A percentile compares a stretch with the other conserved stretches of the same genome.
phyloP scores from a whole-genome alignment of 1,140 invertebrate genomes.

The Bombus sibiricus region DNA sequence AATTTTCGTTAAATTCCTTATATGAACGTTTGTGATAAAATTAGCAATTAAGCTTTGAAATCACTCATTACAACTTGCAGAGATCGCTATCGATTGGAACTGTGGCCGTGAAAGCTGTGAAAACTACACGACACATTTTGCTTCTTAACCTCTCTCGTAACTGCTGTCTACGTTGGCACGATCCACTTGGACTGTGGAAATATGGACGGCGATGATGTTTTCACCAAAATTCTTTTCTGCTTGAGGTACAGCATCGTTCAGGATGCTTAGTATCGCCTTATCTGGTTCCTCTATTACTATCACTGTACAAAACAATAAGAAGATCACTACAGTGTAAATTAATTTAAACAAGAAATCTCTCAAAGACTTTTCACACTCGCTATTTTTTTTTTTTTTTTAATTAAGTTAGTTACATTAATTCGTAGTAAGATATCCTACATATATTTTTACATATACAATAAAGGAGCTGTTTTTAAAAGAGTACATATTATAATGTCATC shows the following conservation, averaged over 20 bases:
- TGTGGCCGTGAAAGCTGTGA: too few relatives aligned
- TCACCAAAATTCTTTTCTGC: conserved; percentile 69
- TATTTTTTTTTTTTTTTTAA: too few relatives aligned
- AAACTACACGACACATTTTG: neutral
- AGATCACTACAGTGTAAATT: neutral
- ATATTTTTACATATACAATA: neutral
- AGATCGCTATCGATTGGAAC: neutral
- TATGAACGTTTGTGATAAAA: too few relatives aligned
- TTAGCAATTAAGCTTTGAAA: neutral
- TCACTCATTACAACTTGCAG: neutral
- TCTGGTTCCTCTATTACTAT: conserved; percentile 76
- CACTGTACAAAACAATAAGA: conserved; percentile 63
- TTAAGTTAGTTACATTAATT: neutral
- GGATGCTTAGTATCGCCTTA: conserved; percentile 57
- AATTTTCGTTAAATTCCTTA: neutral
- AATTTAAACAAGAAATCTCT: neutral
- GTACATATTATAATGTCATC: neutral
- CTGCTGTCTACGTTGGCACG: conserved; percentile 72
- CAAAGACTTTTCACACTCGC: neutral
- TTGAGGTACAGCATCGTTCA: conserved; percentile 70
- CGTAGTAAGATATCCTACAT: neutral
- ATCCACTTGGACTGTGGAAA: conserved; percentile 69
- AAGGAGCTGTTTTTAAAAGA: neutral
- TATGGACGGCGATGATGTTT: conserved; percentile 66
- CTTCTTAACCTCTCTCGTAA: conserved; percentile 70